These are phyloP conservation scores for Mesorhabditis spiculigera DNA, from an alignment of 2,888 invertebrate genomes.

Conservation along the genomic window DNA sequence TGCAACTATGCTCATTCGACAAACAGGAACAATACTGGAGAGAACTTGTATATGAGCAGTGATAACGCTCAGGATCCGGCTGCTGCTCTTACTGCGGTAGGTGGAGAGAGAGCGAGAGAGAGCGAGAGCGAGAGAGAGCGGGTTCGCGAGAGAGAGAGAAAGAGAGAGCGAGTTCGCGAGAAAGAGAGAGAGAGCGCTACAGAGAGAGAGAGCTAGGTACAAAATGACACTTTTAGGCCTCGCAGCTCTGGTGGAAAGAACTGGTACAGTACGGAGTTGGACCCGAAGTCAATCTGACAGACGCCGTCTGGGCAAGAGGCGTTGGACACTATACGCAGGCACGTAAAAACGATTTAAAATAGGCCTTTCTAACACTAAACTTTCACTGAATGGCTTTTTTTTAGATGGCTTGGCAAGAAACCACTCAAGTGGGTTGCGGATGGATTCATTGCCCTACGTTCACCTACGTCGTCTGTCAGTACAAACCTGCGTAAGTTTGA, in stretches of 20 bases:
- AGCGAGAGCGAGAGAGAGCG: neutral
- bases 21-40: neutral
- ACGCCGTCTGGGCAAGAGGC: neutral
- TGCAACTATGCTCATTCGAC: neutral
- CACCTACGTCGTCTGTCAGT: neutral
- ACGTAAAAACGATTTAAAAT: too few relatives aligned
- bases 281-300: neutral
- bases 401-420: slow-evolving; percentile 6
- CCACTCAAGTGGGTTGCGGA: neutral
- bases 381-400: neutral
- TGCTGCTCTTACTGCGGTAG: neutral
- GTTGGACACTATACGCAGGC: neutral
- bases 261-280: neutral
- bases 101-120: neutral
- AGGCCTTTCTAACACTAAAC: neutral
- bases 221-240: neutral
- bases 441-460: neutral
- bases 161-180: too few relatives aligned
- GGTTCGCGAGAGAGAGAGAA: too few relatives aligned
- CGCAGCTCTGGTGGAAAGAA: neutral
- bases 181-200: too few relatives aligned
- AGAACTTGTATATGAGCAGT: neutral
- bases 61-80: neutral
- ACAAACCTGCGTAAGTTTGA: neutral
- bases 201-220: neutral